Evolutionary conservation across 2,797 vertebrate species (phyloP).

Genomic region (Protosalanx chinensis): DNA sequence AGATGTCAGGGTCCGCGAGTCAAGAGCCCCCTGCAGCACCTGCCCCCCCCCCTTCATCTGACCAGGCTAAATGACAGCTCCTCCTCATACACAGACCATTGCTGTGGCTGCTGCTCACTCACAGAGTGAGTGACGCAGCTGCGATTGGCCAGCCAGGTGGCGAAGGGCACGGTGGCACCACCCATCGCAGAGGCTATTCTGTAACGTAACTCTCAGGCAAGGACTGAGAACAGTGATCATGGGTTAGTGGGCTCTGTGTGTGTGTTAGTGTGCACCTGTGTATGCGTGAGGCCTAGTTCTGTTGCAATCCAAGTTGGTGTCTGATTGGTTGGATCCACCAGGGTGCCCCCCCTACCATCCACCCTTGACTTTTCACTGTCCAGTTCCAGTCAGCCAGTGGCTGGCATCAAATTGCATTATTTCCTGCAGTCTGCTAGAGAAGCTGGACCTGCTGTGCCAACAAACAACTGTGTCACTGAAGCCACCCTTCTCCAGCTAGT

Average conservation of each 20-base stretch:
- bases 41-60: slow-evolving; percentile 43
- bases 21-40: slow-evolving; percentile 33
- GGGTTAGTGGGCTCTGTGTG: not conserved
- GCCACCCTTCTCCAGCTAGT: not conserved
- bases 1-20: slow-evolving; percentile 9
- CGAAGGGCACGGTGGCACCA: slow-evolving; percentile 27
- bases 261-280: too few relatives aligned
- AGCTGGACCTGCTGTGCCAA: slow-evolving; percentile 18
- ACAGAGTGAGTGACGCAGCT: slow-evolving; percentile 25
- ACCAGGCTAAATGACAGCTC: slow-evolving; percentile 46
- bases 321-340: slow-evolving; percentile 1
- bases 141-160: slow-evolving; percentile 55
- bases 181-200: not conserved
- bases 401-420: slow-evolving; percentile 22
- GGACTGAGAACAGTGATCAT: not conserved
- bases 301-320: too few relatives aligned
- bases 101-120: slow-evolving; percentile 23
- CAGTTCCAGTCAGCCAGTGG: not conserved
- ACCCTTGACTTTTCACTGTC: slow-evolving; percentile 44
- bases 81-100: slow-evolving; percentile 43
- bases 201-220: not conserved
- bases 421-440: slow-evolving; percentile 27
- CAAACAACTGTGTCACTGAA: not conserved
- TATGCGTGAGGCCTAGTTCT: too few relatives aligned
- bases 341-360: slow-evolving; percentile 35